A percentile compares a stretch with the other conserved stretches of the same genome.
Conservation (phyloP, 2,888 invertebrate genomes). For the Petrolisthes cinctipes region DNA sequence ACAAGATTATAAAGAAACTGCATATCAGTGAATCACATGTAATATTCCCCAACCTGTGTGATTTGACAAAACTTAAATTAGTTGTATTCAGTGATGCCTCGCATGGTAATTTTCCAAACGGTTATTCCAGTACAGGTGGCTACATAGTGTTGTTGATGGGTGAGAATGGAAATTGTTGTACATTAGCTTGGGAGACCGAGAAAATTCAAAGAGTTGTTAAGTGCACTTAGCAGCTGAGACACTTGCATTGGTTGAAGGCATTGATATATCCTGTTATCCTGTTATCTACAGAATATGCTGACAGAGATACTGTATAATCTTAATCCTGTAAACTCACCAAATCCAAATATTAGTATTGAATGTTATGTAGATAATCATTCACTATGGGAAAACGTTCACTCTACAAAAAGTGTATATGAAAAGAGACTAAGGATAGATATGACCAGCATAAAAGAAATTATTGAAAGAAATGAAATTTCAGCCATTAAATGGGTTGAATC, state of each 20-base stretch:
- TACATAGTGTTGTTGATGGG: not conserved
- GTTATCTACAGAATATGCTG: not conserved
- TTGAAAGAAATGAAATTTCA: not conserved
- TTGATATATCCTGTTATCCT: not conserved
- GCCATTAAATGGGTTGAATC: slow-evolving; percentile 2
- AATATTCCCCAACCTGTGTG: not conserved
- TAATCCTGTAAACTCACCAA: not conserved
- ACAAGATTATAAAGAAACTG: not conserved
- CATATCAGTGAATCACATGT: not conserved
- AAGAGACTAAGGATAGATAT: not conserved
- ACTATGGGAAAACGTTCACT: not conserved
- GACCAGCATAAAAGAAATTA: not conserved
- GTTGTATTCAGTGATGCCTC: slow-evolving; percentile 1
- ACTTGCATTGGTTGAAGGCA: not conserved
- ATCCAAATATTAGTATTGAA: not conserved
- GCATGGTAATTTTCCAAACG: not conserved
- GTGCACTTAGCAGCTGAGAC: not conserved
- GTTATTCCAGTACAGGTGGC: not conserved
- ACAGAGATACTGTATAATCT: not conserved
- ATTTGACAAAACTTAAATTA: not conserved
- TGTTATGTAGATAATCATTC: slow-evolving; percentile 5
- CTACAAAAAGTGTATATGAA: not conserved
- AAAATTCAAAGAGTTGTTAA: not conserved
- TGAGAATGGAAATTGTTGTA: not conserved
- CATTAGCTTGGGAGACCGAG: not conserved